These are phyloP conservation scores for Phortica magna DNA, from an alignment of 2,888 invertebrate genomes.

Conservation along the genomic window DNA sequence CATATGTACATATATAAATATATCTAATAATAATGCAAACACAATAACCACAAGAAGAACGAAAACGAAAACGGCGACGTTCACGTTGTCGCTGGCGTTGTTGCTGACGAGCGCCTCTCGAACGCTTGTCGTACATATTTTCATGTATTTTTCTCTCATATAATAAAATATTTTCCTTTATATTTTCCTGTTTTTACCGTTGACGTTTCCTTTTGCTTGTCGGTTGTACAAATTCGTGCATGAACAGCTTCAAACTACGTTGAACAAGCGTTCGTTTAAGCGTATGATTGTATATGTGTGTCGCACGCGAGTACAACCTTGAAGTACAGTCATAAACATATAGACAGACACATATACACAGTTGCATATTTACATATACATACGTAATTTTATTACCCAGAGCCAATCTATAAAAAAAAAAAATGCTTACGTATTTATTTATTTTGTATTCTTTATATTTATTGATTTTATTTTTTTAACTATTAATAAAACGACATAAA, in stretches of 20 bases:
- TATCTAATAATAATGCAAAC: background rate
- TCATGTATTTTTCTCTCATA: background rate
- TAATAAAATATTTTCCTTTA: no score
- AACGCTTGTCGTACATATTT: background rate
- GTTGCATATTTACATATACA: constrained; percentile 48
- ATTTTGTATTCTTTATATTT: background rate
- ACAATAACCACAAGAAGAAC: constrained; percentile 7
- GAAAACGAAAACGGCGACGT: background rate
- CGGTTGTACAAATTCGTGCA: background rate
- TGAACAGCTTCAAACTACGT: background rate
- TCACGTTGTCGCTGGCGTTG: background rate
- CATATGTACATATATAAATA: no score
- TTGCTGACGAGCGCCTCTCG: background rate
- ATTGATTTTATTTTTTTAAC: background rate
- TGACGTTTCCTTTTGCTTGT: background rate
- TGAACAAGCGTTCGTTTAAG: background rate
- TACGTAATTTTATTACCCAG: background rate
- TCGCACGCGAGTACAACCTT: constrained; percentile 38
- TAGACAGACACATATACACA: background rate
- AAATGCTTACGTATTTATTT: background rate
- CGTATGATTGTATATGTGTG: background rate
- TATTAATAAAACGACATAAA: background rate
- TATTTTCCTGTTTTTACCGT: background rate
- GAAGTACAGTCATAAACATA: constrained; percentile 43
- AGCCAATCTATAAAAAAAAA: background rate